Conservation (phyloP, 2,888 invertebrate genomes). For the Oxyscelio sp. region DNA sequence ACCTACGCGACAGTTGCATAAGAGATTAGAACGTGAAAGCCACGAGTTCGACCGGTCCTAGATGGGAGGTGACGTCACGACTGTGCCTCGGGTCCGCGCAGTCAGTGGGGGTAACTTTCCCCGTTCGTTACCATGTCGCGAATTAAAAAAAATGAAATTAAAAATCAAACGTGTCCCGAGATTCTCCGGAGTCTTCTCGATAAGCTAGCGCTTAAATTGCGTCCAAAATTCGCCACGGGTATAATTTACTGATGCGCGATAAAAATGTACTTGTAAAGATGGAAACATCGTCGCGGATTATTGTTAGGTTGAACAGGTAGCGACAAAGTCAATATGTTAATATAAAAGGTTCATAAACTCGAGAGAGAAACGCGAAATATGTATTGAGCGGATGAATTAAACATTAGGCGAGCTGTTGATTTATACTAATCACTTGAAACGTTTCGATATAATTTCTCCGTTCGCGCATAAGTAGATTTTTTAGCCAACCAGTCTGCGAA, state of each 20-base stretch:
- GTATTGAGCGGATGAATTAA: constrained; percentile 26
- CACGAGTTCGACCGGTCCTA: constrained; percentile 82
- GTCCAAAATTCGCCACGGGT: no score
- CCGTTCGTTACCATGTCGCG: constrained; percentile 88
- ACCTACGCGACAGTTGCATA: constrained; percentile 85
- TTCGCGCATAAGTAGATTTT: not conserved
- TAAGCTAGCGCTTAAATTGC: not conserved
- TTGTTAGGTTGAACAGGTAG: no score
- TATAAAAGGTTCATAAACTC: constrained; percentile 20
- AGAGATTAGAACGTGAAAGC: constrained; percentile 88
- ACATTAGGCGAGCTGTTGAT: constrained; percentile 15
- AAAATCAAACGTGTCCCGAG: constrained; percentile 24
- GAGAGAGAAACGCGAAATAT: constrained; percentile 27
- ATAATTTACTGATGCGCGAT: no score
- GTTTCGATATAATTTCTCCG: constrained; percentile 24
- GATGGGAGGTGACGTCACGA: constrained; percentile 87
- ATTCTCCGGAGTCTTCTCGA: not conserved
- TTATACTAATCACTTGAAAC: constrained; percentile 26
- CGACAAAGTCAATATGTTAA: constrained; percentile 33
- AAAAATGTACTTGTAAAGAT: no score
- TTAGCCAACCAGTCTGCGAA: not conserved
- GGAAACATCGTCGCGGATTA: no score
- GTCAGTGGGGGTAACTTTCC: constrained; percentile 85
- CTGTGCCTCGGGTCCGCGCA: constrained; percentile 78
- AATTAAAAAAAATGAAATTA: constrained; percentile 69